Conservation (phyloP, 1,140 invertebrate species). For the Drosophila melanica region DNA sequence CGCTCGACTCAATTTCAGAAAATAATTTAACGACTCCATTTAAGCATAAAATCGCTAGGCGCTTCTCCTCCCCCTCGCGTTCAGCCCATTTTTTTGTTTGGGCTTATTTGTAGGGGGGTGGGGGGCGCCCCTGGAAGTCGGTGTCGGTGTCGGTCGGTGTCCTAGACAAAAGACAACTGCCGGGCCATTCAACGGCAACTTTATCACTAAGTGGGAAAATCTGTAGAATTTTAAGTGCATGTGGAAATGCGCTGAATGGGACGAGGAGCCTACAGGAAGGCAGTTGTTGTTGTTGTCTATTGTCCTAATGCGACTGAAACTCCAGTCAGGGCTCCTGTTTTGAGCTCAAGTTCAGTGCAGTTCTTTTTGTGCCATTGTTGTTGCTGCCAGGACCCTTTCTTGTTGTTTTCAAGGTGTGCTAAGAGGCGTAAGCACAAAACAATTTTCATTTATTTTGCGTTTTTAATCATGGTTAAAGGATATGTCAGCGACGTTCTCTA, state of each 20-base stretch:
- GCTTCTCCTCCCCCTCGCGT: background rate
- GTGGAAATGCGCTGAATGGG: conserved; percentile 7
- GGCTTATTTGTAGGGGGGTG: conserved; percentile 54
- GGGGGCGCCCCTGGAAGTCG: conserved; percentile 1
- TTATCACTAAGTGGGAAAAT: conserved; percentile 80
- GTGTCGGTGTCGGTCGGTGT: conserved; percentile 22
- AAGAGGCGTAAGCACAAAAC: conserved; percentile 81
- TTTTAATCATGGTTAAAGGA: conserved; percentile 82
- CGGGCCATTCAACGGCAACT: conserved; percentile 58
- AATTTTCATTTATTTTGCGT: conserved; percentile 79
- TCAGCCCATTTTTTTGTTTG: conserved; percentile 15
- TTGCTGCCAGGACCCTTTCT: conserved; percentile 29
- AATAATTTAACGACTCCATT: conserved; percentile 82
- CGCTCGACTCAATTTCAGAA: conserved; percentile 79
- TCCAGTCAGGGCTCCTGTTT: conserved; percentile 36
- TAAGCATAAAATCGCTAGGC: conserved; percentile 74
- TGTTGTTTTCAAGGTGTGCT: conserved; percentile 79
- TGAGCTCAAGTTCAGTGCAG: conserved; percentile 54
- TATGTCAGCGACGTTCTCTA: conserved; percentile 71
- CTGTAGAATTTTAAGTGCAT: conserved; percentile 79
- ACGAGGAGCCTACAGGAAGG: conserved; percentile 24
- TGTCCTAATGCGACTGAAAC: conserved; percentile 55
- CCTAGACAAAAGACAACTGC: conserved; percentile 67
- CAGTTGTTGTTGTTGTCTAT: conserved; percentile 42
- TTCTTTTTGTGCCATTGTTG: conserved; percentile 3